A percentile compares a stretch with the other conserved stretches of the same genome.
phyloP scores from a whole-genome alignment of 1,140 invertebrate species.

The Lordiphosa clarofinis region DNA sequence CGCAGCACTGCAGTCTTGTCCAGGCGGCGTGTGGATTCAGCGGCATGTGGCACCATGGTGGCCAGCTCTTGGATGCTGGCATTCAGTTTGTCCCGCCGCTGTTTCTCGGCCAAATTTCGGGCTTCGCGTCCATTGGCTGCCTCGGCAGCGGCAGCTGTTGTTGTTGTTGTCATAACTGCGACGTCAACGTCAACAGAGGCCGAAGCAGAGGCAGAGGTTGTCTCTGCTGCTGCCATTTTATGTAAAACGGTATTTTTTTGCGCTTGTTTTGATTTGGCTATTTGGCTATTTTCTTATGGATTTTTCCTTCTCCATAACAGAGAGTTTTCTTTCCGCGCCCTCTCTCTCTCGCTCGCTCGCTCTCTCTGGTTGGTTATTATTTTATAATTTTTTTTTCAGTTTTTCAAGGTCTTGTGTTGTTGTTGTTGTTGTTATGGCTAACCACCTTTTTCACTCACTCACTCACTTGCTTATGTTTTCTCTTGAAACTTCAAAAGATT shows the following conservation, averaged over 20 bases:
- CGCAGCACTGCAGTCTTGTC: conserved; percentile 95
- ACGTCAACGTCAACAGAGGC: conserved; percentile 26
- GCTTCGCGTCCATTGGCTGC: conserved; percentile 85
- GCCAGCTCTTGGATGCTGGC: conserved; percentile 91
- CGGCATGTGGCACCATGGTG: conserved; percentile 89
- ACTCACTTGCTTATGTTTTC: conserved; percentile 46
- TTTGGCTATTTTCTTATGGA: conserved; percentile 28
- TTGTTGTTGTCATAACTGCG: conserved; percentile 37
- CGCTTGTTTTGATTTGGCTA: conserved; percentile 15
- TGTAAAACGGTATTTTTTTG: conserved; percentile 14
- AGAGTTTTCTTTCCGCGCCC: conserved; percentile 10
- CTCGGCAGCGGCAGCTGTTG: conserved; percentile 17
- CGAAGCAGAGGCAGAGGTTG: conserved; percentile 20
- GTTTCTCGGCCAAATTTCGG: conserved; percentile 92
- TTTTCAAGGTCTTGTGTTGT: conserved; percentile 66
- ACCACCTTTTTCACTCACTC: conserved; percentile 50
- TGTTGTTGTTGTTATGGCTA: conserved; percentile 35
- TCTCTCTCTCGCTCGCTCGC: conserved; percentile 17
- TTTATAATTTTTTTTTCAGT: conserved; percentile 56
- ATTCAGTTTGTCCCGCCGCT: conserved; percentile 93
- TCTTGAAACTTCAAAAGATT: conserved; percentile 35
- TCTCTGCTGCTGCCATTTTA: conserved; percentile 56
- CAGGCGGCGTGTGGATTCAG: conserved; percentile 87
- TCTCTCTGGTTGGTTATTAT: conserved; percentile 38
- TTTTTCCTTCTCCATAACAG: conserved; percentile 67